A percentile compares a stretch with the other conserved stretches of the same genome.
These are phyloP conservation scores for Hafferia zeledoni DNA, from an alignment of 2,797 vertebrate genomes.

Conservation along the genomic window DNA sequence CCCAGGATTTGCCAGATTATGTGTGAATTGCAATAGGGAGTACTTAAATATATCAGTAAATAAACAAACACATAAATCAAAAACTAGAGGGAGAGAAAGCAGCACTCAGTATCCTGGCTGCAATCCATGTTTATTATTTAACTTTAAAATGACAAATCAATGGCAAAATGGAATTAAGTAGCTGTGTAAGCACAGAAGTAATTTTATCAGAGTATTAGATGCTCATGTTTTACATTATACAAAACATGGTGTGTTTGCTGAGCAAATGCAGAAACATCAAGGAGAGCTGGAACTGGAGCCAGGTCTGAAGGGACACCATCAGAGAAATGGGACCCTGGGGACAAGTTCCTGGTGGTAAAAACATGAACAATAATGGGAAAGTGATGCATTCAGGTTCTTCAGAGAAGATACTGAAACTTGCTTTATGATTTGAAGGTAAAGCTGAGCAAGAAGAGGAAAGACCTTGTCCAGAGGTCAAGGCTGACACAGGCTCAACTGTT, in stretches of 20 bases:
- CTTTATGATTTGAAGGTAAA: background rate
- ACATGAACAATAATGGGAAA: background rate
- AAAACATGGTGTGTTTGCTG: background rate
- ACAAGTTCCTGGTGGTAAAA: background rate
- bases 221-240: background rate
- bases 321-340: background rate
- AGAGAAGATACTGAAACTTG: background rate
- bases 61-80: constrained; percentile 60
- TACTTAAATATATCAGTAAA: constrained; percentile 64
- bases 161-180: constrained; percentile 52
- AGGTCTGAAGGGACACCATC: background rate
- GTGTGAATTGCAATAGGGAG: constrained; percentile 59
- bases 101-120: constrained; percentile 34
- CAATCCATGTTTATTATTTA: constrained; percentile 65
- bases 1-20: constrained; percentile 73
- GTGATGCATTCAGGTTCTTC: background rate
- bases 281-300: background rate
- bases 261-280: background rate
- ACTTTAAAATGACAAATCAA: constrained; percentile 73
- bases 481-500: background rate
- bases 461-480: constrained; percentile 20
- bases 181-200: constrained; percentile 36
- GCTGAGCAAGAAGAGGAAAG: background rate
- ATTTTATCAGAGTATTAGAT: constrained; percentile 12
- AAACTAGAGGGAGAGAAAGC: background rate